These are phyloP conservation scores for Pteropus rufus DNA, from an alignment of 2,797 vertebrate genomes.

Conservation along the genomic window DNA sequence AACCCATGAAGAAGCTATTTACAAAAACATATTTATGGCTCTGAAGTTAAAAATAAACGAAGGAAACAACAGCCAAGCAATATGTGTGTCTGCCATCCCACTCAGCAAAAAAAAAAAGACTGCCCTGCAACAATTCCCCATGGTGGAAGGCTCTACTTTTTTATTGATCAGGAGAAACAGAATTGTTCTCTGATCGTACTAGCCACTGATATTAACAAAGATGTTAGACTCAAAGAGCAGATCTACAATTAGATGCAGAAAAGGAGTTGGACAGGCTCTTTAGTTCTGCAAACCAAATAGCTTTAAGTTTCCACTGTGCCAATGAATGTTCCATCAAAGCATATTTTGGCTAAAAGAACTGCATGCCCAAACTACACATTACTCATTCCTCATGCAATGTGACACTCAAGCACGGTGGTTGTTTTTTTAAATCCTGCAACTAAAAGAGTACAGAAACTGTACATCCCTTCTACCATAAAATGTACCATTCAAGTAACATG, in stretches of 20 bases:
- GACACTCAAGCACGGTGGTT: neutral
- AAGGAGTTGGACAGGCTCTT: constrained; percentile 21
- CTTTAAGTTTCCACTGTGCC: constrained; percentile 56
- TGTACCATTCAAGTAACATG: neutral
- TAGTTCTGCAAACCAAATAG: constrained; percentile 55
- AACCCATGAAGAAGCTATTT: constrained; percentile 50
- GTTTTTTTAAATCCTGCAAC: constrained; percentile 17
- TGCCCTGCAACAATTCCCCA: neutral
- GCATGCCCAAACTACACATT: neutral
- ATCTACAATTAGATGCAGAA: constrained; percentile 51
- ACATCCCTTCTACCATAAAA: neutral
- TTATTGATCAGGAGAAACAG: constrained; percentile 80
- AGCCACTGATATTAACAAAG: constrained; percentile 73
- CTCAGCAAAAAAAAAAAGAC: constrained; percentile 71
- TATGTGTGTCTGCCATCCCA: constrained; percentile 56
- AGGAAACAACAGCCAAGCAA: constrained; percentile 64
- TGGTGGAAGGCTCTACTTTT: constrained; percentile 58
- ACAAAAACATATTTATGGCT: constrained; percentile 57
- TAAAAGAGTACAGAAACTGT: neutral
- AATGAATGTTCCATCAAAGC: constrained; percentile 53
- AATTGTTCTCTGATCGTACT: constrained; percentile 78
- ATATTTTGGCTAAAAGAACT: constrained; percentile 59
- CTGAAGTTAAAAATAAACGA: constrained; percentile 66
- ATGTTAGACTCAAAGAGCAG: constrained; percentile 51
- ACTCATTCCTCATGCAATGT: neutral